Conservation (phyloP, 2,888 invertebrate genomes). For the Chalcosyrphus nemorum region DNA sequence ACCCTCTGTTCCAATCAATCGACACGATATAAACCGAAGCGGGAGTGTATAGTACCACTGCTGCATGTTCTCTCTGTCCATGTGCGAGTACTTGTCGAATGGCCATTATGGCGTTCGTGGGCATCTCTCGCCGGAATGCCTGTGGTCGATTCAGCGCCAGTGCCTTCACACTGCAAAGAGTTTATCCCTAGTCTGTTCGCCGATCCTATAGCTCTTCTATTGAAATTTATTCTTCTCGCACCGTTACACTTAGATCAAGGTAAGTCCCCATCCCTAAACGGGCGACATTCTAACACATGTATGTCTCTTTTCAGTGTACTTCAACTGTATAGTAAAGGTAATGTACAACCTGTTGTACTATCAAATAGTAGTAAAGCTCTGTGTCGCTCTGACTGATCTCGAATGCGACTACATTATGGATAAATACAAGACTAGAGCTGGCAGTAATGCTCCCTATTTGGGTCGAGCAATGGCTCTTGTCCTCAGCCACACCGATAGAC, state of each 20-base stretch:
- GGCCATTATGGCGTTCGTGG: slow-evolving; percentile 84
- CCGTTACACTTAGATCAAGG: slow-evolving; percentile 94
- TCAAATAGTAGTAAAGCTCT: slow-evolving; percentile 92
- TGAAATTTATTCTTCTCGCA: slow-evolving; percentile 93
- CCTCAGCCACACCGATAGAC: slow-evolving; percentile 78
- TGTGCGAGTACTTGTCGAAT: slow-evolving; percentile 87
- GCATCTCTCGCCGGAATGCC: slow-evolving; percentile 81
- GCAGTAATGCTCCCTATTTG: slow-evolving; percentile 76
- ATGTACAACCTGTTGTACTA: slow-evolving; percentile 95
- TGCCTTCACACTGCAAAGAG: slow-evolving; percentile 81
- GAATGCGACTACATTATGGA: slow-evolving; percentile 84
- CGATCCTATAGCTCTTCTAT: slow-evolving; percentile 92
- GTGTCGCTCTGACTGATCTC: slow-evolving; percentile 86
- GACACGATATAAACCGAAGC: slow-evolving; percentile 88
- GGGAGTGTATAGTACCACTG: slow-evolving; percentile 93
- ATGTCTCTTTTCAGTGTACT: slow-evolving; percentile 87
- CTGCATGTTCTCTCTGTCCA: slow-evolving; percentile 94
- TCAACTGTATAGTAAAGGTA: slow-evolving; percentile 92
- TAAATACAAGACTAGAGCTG: slow-evolving; percentile 75
- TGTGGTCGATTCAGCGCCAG: slow-evolving; percentile 78
- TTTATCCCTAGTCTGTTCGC: slow-evolving; percentile 91
- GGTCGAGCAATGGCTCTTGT: slow-evolving; percentile 81
- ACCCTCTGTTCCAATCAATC: slow-evolving; percentile 83
- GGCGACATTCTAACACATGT: not conserved
- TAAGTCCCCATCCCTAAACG: no score